A percentile compares a stretch with the other conserved stretches of the same genome.
Conservation (phyloP, 92 coral and sea anemone species). For the Epizoanthus stellaris region DNA sequence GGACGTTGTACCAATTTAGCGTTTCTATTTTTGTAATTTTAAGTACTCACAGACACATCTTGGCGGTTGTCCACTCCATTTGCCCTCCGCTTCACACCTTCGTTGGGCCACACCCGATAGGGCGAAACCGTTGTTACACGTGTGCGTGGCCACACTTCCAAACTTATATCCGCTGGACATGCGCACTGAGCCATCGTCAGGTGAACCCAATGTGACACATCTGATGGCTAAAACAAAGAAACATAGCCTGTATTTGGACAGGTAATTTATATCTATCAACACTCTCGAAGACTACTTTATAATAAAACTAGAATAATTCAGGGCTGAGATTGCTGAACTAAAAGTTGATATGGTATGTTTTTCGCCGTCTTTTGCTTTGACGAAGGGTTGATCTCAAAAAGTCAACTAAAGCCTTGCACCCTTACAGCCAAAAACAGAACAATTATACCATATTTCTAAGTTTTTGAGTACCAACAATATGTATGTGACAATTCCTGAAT, state of each 20-base stretch:
- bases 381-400: too few relatives aligned
- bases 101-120: constrained; percentile 74
- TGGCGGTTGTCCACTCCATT: constrained; percentile 85
- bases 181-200: constrained; percentile 69
- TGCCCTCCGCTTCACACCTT: constrained; percentile 75
- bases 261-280: background rate
- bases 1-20: background rate
- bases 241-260: background rate
- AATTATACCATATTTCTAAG: background rate
- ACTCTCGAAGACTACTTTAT: too few relatives aligned
- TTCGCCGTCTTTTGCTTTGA: too few relatives aligned
- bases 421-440: background rate
- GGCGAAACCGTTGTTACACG: constrained; percentile 73
- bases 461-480: too few relatives aligned
- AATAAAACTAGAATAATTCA: too few relatives aligned
- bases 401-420: too few relatives aligned
- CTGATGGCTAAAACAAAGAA: constrained; percentile 61
- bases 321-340: background rate
- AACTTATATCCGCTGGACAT: constrained; percentile 75
- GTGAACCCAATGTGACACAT: constrained; percentile 83
- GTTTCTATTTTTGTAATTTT: background rate
- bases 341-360: background rate
- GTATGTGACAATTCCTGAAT: too few relatives aligned
- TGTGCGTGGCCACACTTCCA: constrained; percentile 74
- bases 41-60: constrained; percentile 91